Base-by-base conservation (phyloP, 2,888 invertebrate genomes). In the Neoscelio sp. region DNA sequence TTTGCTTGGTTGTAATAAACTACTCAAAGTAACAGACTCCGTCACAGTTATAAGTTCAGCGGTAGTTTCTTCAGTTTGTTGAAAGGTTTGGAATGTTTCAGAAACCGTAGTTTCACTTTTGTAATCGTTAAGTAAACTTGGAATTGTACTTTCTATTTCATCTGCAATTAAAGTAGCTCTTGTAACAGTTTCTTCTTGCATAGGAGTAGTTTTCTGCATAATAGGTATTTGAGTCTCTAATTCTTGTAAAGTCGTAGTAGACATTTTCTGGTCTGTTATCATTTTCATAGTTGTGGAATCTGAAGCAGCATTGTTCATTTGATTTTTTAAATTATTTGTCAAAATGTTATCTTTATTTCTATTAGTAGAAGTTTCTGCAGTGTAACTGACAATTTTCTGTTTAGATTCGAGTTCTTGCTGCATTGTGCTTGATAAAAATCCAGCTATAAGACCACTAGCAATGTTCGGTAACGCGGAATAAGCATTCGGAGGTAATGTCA, bases 371-470 rank as follows among this genome's bases (percentile, higher is more conserved):
- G 3, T n/a, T 12, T 75, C 64, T 7, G 17, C 10, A 12, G 17
- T 26, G 7, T 52, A 12, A 26, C 48, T 64, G 7, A n/a, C 0
- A 15, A n/a, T 38, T 15, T 70, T 54, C 17, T 58, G 8, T 12
- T 73, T 40, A 5, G 15, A 4, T 44, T 60, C 18, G 8, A 58
- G 5, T 15, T 56, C 13, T 18, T 40, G 40, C 48, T 65, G 46
- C 17, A 48, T 46, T 6, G 64, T 73, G 44, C 73, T 80, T 2
- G 82, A 68, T 20, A 83, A 73, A 20, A 83, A 87, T 71, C 88
- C 88, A 33, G 89, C 88, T 13, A 89, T 87, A 0, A 89, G 76
- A 17, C 87, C 83, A 75, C 88, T 88, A 0, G 85, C 87, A 8
- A 88, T 74, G n/a, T 71, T 71, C 7, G 54, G 42, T 6, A 71